phyloP scores from a whole-genome alignment of 2,888 invertebrate species.

The Epinotia bilunana region DNA sequence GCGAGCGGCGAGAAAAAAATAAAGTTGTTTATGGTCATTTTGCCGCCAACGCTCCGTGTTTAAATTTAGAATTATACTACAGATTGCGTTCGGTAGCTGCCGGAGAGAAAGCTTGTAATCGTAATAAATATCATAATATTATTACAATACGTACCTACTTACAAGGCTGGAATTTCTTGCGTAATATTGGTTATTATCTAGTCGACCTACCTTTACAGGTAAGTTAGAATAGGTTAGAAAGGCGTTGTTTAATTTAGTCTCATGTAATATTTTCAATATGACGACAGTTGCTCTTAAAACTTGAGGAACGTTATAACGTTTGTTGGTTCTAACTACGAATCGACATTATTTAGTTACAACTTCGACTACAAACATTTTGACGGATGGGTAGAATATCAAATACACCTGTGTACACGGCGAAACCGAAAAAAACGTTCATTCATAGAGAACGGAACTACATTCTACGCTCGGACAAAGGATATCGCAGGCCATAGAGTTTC shows the following conservation, averaged over 20 bases:
- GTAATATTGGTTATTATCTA: constrained; percentile 32
- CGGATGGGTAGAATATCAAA: constrained; percentile 58
- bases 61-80: constrained; percentile 76
- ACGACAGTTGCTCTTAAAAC: background rate
- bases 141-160: constrained; percentile 39
- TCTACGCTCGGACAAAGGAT: constrained; percentile 63
- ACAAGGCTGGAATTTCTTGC: constrained; percentile 34
- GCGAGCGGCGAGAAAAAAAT: constrained; percentile 69
- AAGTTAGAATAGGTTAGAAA: background rate
- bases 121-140: constrained; percentile 43
- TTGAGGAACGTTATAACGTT: constrained; percentile 3
- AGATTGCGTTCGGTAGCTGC: constrained; percentile 48
- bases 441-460: constrained; percentile 74
- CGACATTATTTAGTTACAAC: constrained; percentile 47
- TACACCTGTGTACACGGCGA: constrained; percentile 77
- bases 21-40: constrained; percentile 80
- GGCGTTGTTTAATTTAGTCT: constrained; percentile 11
- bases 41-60: constrained; percentile 79
- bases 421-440: constrained; percentile 62
- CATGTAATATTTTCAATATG: background rate
- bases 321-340: constrained; percentile 30
- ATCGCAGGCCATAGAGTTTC: constrained; percentile 67
- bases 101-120: constrained; percentile 49
- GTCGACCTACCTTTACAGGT: constrained; percentile 14
- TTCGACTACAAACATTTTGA: constrained; percentile 51